These are phyloP conservation scores for Mormyrus proboscirostris DNA, from an alignment of 2,797 vertebrate genomes.

Conservation along the genomic window DNA sequence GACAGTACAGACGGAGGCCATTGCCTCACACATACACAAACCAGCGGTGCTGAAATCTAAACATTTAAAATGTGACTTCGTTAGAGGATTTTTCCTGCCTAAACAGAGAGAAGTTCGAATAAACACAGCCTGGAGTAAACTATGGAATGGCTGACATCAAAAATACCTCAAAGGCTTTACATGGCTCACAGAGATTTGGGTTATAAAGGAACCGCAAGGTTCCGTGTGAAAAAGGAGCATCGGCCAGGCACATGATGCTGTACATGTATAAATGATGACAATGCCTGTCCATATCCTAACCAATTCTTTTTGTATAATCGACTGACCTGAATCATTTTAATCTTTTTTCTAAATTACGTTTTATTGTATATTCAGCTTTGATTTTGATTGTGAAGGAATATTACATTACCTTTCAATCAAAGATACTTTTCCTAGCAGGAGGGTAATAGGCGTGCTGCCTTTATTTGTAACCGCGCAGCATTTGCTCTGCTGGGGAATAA, in stretches of 20 bases:
- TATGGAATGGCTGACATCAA: neutral
- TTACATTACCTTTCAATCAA: neutral
- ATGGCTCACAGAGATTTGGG: neutral
- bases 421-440: neutral
- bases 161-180: constrained; percentile 16
- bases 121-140: constrained; percentile 35
- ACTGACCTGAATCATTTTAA: neutral
- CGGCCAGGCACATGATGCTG: neutral
- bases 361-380: neutral
- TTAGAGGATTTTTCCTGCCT: constrained; percentile 31
- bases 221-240: neutral
- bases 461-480: neutral
- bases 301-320: neutral
- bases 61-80: constrained; percentile 46
- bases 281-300: neutral
- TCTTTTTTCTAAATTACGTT: neutral
- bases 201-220: neutral
- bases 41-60: constrained; percentile 37
- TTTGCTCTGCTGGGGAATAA: neutral
- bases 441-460: neutral
- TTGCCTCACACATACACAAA: neutral
- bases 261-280: neutral
- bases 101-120: constrained; percentile 41
- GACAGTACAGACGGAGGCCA: neutral
- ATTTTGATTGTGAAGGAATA: neutral